Conservation (phyloP, 2,888 invertebrate species). For the Labia minor region DNA sequence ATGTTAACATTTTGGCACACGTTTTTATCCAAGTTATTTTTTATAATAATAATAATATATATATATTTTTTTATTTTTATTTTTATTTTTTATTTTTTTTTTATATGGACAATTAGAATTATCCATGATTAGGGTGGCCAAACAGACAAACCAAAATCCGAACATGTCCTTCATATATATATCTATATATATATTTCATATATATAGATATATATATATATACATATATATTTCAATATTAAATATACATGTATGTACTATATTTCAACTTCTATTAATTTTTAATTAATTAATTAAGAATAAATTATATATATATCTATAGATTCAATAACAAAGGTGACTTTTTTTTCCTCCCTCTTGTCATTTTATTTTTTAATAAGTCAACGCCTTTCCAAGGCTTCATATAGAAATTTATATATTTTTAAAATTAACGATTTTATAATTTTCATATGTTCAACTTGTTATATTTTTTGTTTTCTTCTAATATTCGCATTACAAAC, state of each 20-base stretch:
- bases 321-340: too few species aligned
- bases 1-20: neutral
- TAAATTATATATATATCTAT: too few species aligned
- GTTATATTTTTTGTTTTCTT: neutral
- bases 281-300: too few species aligned
- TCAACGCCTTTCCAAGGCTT: neutral
- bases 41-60: too few species aligned
- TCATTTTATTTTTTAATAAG: too few species aligned
- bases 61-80: neutral
- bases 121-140: constrained; percentile 7
- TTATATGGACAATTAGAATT: neutral
- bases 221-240: too few species aligned
- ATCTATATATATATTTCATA: neutral
- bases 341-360: too few species aligned
- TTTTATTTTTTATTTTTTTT: too few species aligned
- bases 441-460: neutral
- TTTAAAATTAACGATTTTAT: neutral
- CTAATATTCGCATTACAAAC: neutral
- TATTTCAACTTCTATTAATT: too few species aligned
- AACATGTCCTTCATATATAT: neutral
- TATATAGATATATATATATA: too few species aligned
- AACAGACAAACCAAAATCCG: constrained; percentile 7
- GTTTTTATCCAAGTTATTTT: constrained; percentile 1
- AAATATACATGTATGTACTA: too few species aligned
- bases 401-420: neutral